Evolutionary conservation across 2,113 vertebrate species (phyloP), one percentile per base, ranked within the genome.

Genomic region (Clarias magur): DNA sequence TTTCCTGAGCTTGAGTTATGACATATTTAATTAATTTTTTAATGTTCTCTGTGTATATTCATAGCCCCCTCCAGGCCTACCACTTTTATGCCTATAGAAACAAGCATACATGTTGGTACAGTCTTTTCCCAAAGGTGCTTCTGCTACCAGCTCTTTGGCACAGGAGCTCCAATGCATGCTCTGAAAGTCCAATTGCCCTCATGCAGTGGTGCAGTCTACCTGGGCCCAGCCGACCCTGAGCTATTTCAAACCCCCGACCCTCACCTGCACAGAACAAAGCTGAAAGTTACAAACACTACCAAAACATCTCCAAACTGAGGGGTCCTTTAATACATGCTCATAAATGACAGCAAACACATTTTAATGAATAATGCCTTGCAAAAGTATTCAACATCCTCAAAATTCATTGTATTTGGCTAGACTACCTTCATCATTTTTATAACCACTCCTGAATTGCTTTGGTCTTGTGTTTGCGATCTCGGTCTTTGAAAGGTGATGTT

Each of bases 201-300:
- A 99, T 99, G 59, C 98, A 97, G 94, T 98, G 98, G 87, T 99
- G 97, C 89, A 99, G 96, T 17, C 96, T 93, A 85, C 97, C 97
- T 0, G 97, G 97, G 1, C 97, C 98, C 0, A 99, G 96, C 0
- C 97, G 96, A 13, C 96, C 96, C 88, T 98, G 97, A 8, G 97
- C 96, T 0, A 99, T 98, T 91, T 99, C 97, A 90, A 99, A 99
- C 0, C 98, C 98, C 75, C 95, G 92, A 27, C 97, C 98, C 85
- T 98, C 97, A 53, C 97, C 98, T 99, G 91, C 0, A 57, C 48
- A 67, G 42, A 82, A 13, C 63, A 38, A 60, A 48, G 21, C 48
- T 23, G 2, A 59, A 59, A 57, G 27, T n/a, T 7, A 60, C n/a
- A 70, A 25, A 90, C 10, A 65, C 48, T 3, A 70, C 25, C 6